Evolutionary conservation across 2,888 invertebrate genomes (phyloP), one percentile per base, ranked within the genome.

Genomic region (Spisula subtruncata): DNA sequence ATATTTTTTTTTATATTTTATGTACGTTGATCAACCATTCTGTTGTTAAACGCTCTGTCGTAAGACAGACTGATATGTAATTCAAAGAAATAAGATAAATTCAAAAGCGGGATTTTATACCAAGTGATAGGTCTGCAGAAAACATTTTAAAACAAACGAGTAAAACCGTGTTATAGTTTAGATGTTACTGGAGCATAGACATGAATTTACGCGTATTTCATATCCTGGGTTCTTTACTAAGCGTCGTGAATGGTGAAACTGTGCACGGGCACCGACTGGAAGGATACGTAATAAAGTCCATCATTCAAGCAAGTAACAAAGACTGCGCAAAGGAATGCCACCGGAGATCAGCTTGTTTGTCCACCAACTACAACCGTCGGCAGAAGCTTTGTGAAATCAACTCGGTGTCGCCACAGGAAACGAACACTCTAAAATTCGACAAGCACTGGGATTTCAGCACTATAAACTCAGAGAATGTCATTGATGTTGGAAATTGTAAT

Each of bases 401-500:
- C n/a, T 25, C 25, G 5, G 25, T 25, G 25, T 66, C 12, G 8
- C 60, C 25, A 10, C 10, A 6, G 25, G 25, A 66, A 66, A n/a
- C 25, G n/a, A 6, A 18, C 18, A 60, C 14, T n/a, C 20, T 60
- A 60, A 60, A 60, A n/a, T 6, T 60, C 6, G 25, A 20, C 14
- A 60, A 20, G 8, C 0, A 1, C 18, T 60, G 60, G 60, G 25
- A 25, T 25, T 66, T 66, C 25, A 66, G 60, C 25, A 66, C n/a
- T 8, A 8, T 25, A 66, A 66, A 25, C 12, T 25, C 60, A 0
- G 4, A 25, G n/a, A n/a, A 25, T 2, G 60, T 4, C 25, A 66
- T 66, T 66, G 25, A 66, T 66, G n/a, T 66, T 20, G 60, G 60
- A 66, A 66, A 66, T n/a, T 66, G 60, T 25, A n/a, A 25, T 66